Base-by-base conservation (phyloP, 53 echinoderm and acorn worm genomes). In the Patiria pectinifera region DNA sequence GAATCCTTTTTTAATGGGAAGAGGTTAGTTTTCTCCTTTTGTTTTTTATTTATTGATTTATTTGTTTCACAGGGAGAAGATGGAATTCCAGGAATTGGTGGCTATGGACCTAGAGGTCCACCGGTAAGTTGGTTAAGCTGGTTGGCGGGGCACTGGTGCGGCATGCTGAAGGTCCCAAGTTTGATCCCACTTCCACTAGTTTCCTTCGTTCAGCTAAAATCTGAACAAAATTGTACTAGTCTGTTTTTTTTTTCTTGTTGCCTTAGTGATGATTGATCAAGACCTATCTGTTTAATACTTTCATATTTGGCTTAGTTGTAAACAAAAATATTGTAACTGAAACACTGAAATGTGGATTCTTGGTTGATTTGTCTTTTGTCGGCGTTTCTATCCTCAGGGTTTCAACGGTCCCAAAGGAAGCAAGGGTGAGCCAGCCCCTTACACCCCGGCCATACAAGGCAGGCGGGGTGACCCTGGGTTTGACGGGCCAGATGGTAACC, bases 341-440 rank as follows among this genome's bases (percentile, higher is more conserved):
- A 53, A 53, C 0, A 35, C 35, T 35, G 35, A 53, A 53, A 53
- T 8, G 0, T 53, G 53, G 53, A 16, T 74, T 63, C 23, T 53
- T 18, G 25, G 85, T 58, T 91, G 16, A 26, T 21, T 69, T 48
- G 5, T 75, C 6, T 19, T 23, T 35, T 35, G 0, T 35, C 1
- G 35, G 0, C 35, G 1, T 35, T 1, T 35, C 35, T 1, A 35
- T 35, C 35, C 35, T 43, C 79, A 92, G 92, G 92, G 92, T 69
- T 85, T 78, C 48, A 59, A 92, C 48, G 92, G 92, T 44, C 85
- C 78, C 25, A 92, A 86, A 46, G 94, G 94, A 59, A 85, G 69
- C 69, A 94, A 94, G 58, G 94, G 94, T 12, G 91, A 91, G 71
- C 71, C 87, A 60, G 90, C 90, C 4, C 92, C 92, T 19, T 90